Base-by-base conservation (phyloP, 2,797 vertebrate genomes). In the Catostomus latipinnis region DNA sequence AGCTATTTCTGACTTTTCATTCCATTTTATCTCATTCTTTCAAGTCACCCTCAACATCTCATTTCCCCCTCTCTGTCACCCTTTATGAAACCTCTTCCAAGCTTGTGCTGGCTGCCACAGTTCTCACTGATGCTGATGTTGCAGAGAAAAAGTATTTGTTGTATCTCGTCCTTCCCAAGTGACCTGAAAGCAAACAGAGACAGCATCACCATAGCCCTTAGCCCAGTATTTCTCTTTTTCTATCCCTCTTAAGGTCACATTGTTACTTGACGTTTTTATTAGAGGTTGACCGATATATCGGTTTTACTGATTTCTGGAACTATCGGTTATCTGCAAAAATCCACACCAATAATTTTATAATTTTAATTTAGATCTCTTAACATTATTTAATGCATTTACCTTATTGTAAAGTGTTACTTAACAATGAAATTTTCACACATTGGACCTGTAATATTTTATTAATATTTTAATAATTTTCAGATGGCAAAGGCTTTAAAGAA, bases 121-220 rank as follows among this genome's bases (percentile, higher is more conserved):
- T 78, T 79, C 72, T 73, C 68, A 79, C 81, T 87, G 87, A 78
- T 87, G 86, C 78, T 69, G 60, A 83, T 71, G 71, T 87, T 85
- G 87, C 85, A 67, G 71, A 82, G 83, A 86, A 89, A 65, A 86
- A 84, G 72, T 82, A 85, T 83, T 90, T 85, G 81, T 86, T 86
- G 71, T 62, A 68, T 87, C 74, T 83, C 76, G 77, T 77, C 65
- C 73, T 46, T 80, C 34, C 50, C 54, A 12, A n/a, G 13, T 73
- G 78, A 80, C 62, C 61, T 6, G 3, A 80, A 80, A 57, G 12
- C 67, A 57, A 77, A 67, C 71, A 70, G 8, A 54, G 12, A 48
- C 34, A 34, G 34, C 63, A 52, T 53, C 52, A 63, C 60, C 50
- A 84, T 74, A 48, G 76, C 86, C 73, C 80, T 63, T 81, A 68